Evolutionary conservation across 2,888 invertebrate genomes (phyloP).

Genomic region (Oligia fasciuncula): DNA sequence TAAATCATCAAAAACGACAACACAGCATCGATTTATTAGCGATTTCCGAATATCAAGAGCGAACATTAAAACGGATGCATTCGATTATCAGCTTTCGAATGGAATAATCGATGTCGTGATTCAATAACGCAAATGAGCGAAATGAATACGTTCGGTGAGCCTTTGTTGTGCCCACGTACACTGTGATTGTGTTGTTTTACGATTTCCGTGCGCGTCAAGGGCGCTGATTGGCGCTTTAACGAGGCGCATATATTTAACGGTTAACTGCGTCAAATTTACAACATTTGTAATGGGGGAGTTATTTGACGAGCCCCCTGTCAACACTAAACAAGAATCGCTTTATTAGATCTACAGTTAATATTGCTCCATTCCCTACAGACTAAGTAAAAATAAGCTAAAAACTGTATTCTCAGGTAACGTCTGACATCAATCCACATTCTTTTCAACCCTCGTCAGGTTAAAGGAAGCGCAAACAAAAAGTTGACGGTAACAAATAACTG

Average conservation of each 20-base stretch:
- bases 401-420: constrained; percentile 9
- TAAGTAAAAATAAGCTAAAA: constrained; percentile 5
- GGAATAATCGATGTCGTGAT: constrained; percentile 78
- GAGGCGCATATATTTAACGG: constrained; percentile 78
- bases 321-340: constrained; percentile 37
- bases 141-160: constrained; percentile 75
- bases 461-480: constrained; percentile 48
- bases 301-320: constrained; percentile 59
- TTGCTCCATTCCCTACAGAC: not conserved
- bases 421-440: constrained; percentile 39
- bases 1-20: constrained; percentile 80
- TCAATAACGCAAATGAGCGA: constrained; percentile 80
- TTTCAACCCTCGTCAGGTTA: constrained; percentile 49
- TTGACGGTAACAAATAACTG: constrained; percentile 58
- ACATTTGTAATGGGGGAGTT: constrained; percentile 60
- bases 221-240: constrained; percentile 79
- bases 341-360: constrained; percentile 39
- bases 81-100: constrained; percentile 79
- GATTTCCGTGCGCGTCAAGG: constrained; percentile 69
- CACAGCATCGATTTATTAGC: constrained; percentile 80
- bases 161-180: constrained; percentile 68
- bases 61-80: constrained; percentile 79
- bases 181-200: constrained; percentile 68
- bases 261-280: constrained; percentile 69
- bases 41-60: constrained; percentile 77